Conservation (phyloP, 1,140 invertebrate species). For the Neodiprion pinetum region DNA sequence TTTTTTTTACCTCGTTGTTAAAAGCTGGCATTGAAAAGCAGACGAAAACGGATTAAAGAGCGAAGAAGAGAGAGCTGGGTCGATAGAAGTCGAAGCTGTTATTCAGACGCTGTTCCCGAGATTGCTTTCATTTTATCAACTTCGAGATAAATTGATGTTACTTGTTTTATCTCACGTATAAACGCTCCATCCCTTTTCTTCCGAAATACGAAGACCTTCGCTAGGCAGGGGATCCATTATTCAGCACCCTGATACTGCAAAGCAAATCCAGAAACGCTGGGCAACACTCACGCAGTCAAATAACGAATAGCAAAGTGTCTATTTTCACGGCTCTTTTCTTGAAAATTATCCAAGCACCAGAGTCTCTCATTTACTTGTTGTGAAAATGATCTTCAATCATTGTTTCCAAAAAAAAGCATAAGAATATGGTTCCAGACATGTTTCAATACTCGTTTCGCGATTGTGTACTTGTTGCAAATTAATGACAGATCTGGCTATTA, state of each 20-base stretch:
- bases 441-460: too few relatives aligned
- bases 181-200: background rate
- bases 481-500: too few relatives aligned
- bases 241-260: background rate
- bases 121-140: constrained; percentile 7
- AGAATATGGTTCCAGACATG: too few relatives aligned
- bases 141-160: background rate
- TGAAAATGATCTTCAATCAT: too few relatives aligned
- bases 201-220: background rate
- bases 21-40: background rate
- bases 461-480: too few relatives aligned
- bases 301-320: too few relatives aligned
- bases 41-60: background rate
- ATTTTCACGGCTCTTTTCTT: too few relatives aligned
- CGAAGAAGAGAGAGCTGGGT: background rate
- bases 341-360: too few relatives aligned
- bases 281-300: too few relatives aligned
- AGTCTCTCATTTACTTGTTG: too few relatives aligned
- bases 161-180: constrained; percentile 7
- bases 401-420: too few relatives aligned
- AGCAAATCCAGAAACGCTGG: background rate
- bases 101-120: background rate
- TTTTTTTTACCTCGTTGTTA: background rate
- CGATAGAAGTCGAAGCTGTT: background rate
- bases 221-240: background rate